A percentile compares a stretch with the other conserved stretches of the same genome.
These are phyloP conservation scores for Lota lota DNA, from an alignment of 2,113 vertebrate genomes.

Conservation along the genomic window DNA sequence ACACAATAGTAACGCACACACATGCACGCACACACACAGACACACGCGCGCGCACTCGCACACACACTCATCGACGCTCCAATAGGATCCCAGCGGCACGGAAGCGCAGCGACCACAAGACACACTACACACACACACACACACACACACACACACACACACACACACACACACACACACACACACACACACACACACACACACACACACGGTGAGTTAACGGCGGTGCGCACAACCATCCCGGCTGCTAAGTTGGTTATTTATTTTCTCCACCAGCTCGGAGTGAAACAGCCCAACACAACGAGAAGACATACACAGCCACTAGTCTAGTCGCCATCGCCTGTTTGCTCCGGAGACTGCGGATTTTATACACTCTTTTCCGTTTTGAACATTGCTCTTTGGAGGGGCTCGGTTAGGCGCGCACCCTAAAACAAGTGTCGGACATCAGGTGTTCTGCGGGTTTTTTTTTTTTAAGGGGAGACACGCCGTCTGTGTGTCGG, in stretches of 20 bases:
- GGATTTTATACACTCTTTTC: conserved; percentile 47
- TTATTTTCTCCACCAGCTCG: conserved; percentile 11
- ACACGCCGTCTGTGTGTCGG: not conserved
- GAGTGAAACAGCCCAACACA: not conserved
- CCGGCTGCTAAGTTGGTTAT: conserved; percentile 30
- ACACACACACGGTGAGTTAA: not conserved
- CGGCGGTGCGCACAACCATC: conserved; percentile 26
- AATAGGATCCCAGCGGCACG: conserved; percentile 32
- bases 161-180: too few species aligned
- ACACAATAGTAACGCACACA: not conserved
- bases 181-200: too few species aligned
- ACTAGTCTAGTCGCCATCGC: conserved; percentile 39
- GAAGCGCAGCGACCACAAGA: conserved; percentile 26
- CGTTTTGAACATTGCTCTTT: not conserved
- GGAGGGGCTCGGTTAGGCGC: too few species aligned
- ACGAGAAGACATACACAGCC: not conserved
- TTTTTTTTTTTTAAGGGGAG: not conserved
- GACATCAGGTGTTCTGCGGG: conserved; percentile 7
- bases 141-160: too few species aligned
- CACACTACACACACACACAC: too few species aligned
- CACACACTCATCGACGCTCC: conserved; percentile 16
- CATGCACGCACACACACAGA: not conserved
- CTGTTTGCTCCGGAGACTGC: conserved; percentile 46
- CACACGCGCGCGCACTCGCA: not conserved
- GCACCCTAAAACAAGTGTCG: not conserved